Base-by-base conservation (phyloP, 2,797 vertebrate species). In the Tapirus indicus region DNA sequence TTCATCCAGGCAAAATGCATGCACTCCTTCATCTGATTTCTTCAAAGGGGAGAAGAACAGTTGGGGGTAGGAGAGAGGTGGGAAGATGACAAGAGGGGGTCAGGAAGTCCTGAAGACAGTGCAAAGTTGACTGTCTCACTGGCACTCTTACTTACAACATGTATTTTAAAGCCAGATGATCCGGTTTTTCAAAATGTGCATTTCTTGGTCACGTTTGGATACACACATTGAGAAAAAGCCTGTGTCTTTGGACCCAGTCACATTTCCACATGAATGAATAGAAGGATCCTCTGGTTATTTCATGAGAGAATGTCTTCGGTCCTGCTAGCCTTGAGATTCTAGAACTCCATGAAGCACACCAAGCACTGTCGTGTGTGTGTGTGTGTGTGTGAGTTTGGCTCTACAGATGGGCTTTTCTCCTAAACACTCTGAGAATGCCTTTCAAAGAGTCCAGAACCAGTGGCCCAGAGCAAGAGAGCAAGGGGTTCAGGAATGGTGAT, bases 121-220 rank as follows among this genome's bases (percentile, higher is more conserved):
- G 8, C 27, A 0, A 1, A 27, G 29, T 8, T 58, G 47, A 23
- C 20, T 5, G 7, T 6, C 25, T 78, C n/a, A 0, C 35, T 10
- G 23, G 29, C 6, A 2, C 17, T 64, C 87, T 27, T 17, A 52
- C 47, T 69, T 91, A 75, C 35, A n/a, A 7, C 38, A 18, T 32
- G 20, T 9, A n/a, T 88, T 93, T 95, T 54, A 69, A 93, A 92
- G 72, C 72, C 88, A 89, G 64, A 74, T 60, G 12, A 66, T 58
- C 49, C 38, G 6, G 18, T 72, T 95, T 96, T 85, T 88, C 64
- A 23, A 82, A 62, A 84, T 2, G 60, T 49, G 8, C 82, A 44
- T 91, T 90, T 93, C 54, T 89, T 32, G 5, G 62, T 56, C 94
- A 62, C 8, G 2, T 94, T 27, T 85, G 75, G 20, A 56, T 82